phyloP scores from a whole-genome alignment of 2,797 vertebrate genomes.

The Premnoplex brunnescens region DNA sequence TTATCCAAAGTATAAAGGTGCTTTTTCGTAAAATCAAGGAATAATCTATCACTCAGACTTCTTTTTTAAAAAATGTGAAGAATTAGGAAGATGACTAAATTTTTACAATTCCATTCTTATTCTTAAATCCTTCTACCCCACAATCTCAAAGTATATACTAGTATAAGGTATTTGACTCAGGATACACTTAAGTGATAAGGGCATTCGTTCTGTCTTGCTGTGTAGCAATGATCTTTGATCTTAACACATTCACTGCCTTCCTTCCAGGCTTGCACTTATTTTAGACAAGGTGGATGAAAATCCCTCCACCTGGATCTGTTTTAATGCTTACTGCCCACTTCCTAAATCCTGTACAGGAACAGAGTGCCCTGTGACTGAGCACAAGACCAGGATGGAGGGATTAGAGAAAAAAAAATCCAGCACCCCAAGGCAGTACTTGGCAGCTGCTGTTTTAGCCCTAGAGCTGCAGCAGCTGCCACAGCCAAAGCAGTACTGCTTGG shows the following conservation, averaged over 20 bases:
- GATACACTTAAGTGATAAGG: neutral
- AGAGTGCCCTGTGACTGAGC: neutral
- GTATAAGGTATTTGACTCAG: neutral
- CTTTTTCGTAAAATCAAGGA: neutral
- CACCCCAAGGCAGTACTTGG: slow-evolving; percentile 16
- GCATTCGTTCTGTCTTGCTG: neutral
- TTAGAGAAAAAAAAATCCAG: neutral
- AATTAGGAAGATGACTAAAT: neutral
- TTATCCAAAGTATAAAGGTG: neutral
- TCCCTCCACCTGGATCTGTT: neutral
- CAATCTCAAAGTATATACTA: neutral
- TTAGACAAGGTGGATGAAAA: slow-evolving; percentile 15
- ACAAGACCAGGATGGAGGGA: neutral
- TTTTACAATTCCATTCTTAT: neutral
- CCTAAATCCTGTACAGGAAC: neutral
- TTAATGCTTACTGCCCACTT: neutral
- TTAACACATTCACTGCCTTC: neutral
- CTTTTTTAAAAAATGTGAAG: neutral
- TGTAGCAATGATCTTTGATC: neutral
- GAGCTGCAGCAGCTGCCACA: slow-evolving; percentile 42
- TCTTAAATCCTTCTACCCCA: neutral
- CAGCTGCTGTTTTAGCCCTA: slow-evolving; percentile 29
- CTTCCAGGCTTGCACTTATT: neutral
- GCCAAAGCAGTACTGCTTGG: neutral
- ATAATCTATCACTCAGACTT: neutral